Evolutionary conservation across 2,797 vertebrate species (phyloP).

Genomic region (Gallinago solitaria): DNA sequence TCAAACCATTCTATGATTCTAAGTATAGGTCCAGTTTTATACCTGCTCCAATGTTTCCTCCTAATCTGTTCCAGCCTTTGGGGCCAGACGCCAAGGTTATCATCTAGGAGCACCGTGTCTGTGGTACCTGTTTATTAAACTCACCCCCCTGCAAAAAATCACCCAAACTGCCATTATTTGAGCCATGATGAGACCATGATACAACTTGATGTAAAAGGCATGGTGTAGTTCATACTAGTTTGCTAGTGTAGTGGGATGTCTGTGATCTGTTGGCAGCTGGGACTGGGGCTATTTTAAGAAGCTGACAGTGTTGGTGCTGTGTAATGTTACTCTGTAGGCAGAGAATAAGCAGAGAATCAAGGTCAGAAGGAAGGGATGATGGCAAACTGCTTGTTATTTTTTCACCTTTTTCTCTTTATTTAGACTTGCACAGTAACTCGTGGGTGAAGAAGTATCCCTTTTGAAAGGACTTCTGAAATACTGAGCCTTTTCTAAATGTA

Average conservation of each 20-base stretch:
- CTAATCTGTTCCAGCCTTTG: background rate
- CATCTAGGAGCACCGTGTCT: accelerated
- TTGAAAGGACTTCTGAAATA: background rate
- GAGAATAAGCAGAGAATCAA: slow-evolving; percentile 1
- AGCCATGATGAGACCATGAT: background rate
- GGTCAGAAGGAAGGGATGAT: slow-evolving; percentile 12
- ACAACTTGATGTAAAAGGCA: background rate
- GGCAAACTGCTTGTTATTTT: background rate
- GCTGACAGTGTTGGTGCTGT: background rate
- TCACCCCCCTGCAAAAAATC: background rate
- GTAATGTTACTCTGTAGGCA: slow-evolving; percentile 24
- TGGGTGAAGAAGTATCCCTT: background rate
- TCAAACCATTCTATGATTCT: too few species aligned
- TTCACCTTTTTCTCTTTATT: background rate
- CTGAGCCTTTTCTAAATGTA: background rate
- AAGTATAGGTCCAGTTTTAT: background rate
- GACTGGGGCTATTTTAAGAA: slow-evolving; percentile 46
- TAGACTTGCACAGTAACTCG: background rate
- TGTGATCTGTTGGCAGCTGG: background rate
- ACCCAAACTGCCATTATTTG: background rate
- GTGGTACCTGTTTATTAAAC: background rate
- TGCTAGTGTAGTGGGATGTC: background rate
- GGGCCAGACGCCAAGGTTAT: background rate
- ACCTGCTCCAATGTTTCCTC: background rate
- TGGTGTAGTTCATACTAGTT: background rate